Percentiles rank a stretch among this genome's conserved stretches.
Conservation (phyloP, 2,797 vertebrate species). For the Tachyglossus aculeatus region DNA sequence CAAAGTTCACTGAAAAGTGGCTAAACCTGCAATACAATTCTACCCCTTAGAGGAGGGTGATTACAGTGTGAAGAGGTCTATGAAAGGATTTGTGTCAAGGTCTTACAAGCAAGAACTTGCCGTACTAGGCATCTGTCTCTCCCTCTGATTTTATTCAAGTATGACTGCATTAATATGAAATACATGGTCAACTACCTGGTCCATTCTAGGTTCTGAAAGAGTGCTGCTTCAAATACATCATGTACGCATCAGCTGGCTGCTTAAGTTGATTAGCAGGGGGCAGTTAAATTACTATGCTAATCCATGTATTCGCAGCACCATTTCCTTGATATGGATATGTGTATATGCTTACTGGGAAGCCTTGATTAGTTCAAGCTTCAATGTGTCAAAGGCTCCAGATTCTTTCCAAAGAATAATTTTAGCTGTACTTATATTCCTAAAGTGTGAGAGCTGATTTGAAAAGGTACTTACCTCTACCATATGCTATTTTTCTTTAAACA, state of each 20-base stretch:
- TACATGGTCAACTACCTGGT: constrained; percentile 34
- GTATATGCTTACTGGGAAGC: constrained; percentile 58
- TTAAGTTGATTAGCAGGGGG: constrained; percentile 70
- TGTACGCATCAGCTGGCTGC: constrained; percentile 66
- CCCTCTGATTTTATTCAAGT: background rate
- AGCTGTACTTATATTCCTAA: constrained; percentile 65
- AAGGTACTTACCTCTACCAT: constrained; percentile 78
- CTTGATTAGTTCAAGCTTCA: constrained; percentile 75
- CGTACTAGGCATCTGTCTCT: background rate
- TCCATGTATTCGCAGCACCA: constrained; percentile 65
- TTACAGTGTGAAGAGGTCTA: background rate
- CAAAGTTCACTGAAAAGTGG: background rate
- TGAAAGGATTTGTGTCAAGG: background rate
- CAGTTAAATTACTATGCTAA: constrained; percentile 73
- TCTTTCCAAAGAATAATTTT: constrained; percentile 76
- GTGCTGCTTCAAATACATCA: constrained; percentile 34
- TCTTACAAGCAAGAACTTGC: background rate
- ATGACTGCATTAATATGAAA: background rate
- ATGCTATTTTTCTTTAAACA: constrained; percentile 79
- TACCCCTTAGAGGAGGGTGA: rapidly evolving
- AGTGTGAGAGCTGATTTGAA: constrained; percentile 74
- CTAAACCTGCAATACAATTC: background rate
- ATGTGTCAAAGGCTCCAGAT: constrained; percentile 71
- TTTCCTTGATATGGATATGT: constrained; percentile 74
- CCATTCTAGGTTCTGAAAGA: constrained; percentile 18